These are phyloP conservation scores for Diplolepis rosae DNA, from an alignment of 2,888 invertebrate species.

Conservation along the genomic window DNA sequence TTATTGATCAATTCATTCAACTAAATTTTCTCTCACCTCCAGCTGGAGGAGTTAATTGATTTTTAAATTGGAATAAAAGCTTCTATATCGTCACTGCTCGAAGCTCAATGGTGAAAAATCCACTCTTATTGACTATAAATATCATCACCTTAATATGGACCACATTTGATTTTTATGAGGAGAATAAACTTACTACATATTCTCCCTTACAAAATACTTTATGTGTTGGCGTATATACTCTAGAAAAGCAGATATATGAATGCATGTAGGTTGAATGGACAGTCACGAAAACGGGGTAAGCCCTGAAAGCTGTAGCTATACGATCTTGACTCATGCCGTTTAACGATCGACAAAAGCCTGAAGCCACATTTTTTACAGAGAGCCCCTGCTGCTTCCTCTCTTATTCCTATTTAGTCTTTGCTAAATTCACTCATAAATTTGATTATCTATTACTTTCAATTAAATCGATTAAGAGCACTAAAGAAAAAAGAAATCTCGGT, in stretches of 20 bases:
- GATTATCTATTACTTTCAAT: conserved; percentile 2
- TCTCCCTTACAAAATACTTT: background rate
- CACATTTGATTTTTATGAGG: background rate
- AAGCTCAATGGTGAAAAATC: background rate
- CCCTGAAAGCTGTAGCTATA: conserved; percentile 20
- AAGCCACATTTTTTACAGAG: conserved; percentile 25
- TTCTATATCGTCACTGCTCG: background rate
- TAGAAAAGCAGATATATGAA: background rate
- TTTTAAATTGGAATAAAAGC: background rate
- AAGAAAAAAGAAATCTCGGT: conserved; percentile 11
- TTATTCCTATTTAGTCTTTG: conserved; percentile 8
- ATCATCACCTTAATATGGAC: background rate
- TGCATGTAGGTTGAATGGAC: conserved; percentile 18
- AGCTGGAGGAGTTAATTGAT: background rate
- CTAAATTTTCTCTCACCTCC: background rate
- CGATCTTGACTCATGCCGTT: conserved; percentile 18
- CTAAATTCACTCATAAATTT: conserved; percentile 10
- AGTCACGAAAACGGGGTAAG: conserved; percentile 4
- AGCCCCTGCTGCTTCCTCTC: background rate
- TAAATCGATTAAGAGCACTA: conserved; percentile 11
- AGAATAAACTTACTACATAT: conserved; percentile 8
- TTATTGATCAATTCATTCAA: background rate
- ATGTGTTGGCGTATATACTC: background rate
- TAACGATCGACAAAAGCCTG: conserved; percentile 30
- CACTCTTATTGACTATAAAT: conserved; percentile 8